Evolutionary conservation across 1,140 invertebrate species (phyloP), one percentile per base, ranked within the genome.

Genomic region (Campoletis sonorensis): DNA sequence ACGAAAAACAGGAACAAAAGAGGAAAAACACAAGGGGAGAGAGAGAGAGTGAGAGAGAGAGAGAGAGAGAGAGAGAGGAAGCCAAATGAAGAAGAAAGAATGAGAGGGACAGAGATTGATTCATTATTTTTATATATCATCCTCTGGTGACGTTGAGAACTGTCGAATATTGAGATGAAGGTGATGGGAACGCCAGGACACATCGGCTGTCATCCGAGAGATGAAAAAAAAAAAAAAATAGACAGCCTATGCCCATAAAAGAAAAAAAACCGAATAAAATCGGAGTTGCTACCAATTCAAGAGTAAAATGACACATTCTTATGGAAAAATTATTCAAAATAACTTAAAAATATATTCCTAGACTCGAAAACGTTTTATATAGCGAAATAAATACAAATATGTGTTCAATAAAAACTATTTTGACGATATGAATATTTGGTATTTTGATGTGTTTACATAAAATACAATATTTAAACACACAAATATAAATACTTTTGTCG

Each of bases 171-270:
- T 70, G 8, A 18, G 15, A 15, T 16, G 67, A 33, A 10, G 67
- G 27, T 70, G 67, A 70, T 70, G 67, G 67, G 30, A 67, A 70
- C 3, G 61, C 26, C 64, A 76, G 70, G 64, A 79, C 76, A 27
- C 51, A 80, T 85, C 75, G 85, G 72, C 84, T 86, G 85, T 85
- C 82, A 81, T 83, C 78, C 54, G 4, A 30, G 79, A 73, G 85
- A 85, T 86, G 84, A 84, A 75, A 61, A n/a, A 54, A 54, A 54
- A 84, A 75, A 61, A n/a, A 54, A 54, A 54, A 54, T n/a, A n/a
- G 51, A 16, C 16, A 54, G 7, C 11, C 40, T 45, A 5, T 13
- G 40, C 5, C 8, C 11, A 11, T 45, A 13, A 45, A 45, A 21
- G 11, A 54, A 54, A n/a, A 54, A n/a, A n/a, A n/a, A n/a, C n/a